Conservation (phyloP, 2,888 invertebrate species). For the Auanema sp. region DNA sequence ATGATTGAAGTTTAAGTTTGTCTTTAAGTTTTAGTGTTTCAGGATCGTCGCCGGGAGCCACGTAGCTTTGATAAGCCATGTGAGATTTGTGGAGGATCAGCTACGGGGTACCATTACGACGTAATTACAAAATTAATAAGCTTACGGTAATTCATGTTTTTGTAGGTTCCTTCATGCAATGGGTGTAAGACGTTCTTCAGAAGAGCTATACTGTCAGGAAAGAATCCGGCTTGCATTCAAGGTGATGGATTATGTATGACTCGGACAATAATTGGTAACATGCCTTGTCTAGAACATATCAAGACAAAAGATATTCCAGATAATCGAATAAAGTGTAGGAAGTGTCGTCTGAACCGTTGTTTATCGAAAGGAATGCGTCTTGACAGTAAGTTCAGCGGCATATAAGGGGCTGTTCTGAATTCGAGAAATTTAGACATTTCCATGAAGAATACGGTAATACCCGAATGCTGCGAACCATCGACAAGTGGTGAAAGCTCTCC, state of each 20-base stretch:
- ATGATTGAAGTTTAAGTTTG: too few relatives aligned
- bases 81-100: conserved; percentile 32
- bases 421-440: too few relatives aligned
- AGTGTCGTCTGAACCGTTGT: too few relatives aligned
- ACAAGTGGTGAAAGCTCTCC: too few relatives aligned
- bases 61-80: conserved; percentile 36
- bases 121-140: conserved; percentile 13
- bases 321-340: too few relatives aligned
- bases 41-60: conserved; percentile 12
- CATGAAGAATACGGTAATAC: too few relatives aligned
- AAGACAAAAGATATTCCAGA: neutral
- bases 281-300: too few relatives aligned
- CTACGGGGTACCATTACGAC: conserved; percentile 47
- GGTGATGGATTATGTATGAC: conserved; percentile 8
- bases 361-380: too few relatives aligned
- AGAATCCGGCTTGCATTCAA: conserved; percentile 9
- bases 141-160: neutral
- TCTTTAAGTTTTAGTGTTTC: too few relatives aligned
- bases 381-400: too few relatives aligned
- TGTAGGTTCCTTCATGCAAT: conserved; percentile 35
- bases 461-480: too few relatives aligned
- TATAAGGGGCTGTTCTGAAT: too few relatives aligned
- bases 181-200: conserved; percentile 50
- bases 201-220: conserved; percentile 14
- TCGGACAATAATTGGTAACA: neutral